phyloP scores from a whole-genome alignment of 1,140 invertebrate species.

The Uloborus diversus region DNA sequence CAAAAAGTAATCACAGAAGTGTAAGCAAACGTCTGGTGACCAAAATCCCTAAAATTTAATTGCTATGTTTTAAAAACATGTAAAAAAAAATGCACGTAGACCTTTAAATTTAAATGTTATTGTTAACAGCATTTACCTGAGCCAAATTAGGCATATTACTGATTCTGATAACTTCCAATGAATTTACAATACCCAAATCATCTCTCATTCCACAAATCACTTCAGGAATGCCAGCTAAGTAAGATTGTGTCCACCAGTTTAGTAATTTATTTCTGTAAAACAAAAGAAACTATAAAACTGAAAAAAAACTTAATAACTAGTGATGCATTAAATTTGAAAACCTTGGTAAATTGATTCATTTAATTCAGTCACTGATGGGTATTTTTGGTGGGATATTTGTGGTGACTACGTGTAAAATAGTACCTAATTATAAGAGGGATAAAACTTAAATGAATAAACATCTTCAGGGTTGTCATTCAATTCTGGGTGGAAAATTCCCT shows the following conservation, averaged over 20 bases:
- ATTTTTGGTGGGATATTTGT: too few relatives aligned
- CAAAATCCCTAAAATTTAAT: slow-evolving; percentile 65
- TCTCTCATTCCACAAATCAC: slow-evolving; percentile 77
- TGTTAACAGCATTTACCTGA: slow-evolving; percentile 64
- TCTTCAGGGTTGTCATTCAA: too few relatives aligned
- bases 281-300: too few relatives aligned
- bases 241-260: slow-evolving; percentile 81
- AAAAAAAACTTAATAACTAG: too few relatives aligned
- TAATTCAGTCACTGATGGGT: too few relatives aligned
- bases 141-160: slow-evolving; percentile 68
- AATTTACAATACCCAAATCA: slow-evolving; percentile 72
- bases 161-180: slow-evolving; percentile 66
- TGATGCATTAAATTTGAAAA: too few relatives aligned
- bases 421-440: too few relatives aligned
- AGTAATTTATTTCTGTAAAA: slow-evolving; percentile 68
- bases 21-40: slow-evolving; percentile 68
- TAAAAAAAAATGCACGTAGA: background rate
- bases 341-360: too few relatives aligned
- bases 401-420: too few relatives aligned
- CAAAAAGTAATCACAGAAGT: slow-evolving; percentile 69
- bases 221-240: slow-evolving; percentile 73
- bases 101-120: background rate
- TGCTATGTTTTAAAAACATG: slow-evolving; percentile 24
- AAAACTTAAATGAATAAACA: too few relatives aligned
- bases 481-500: too few relatives aligned